Percentiles rank a stretch among this genome's conserved stretches.
Conservation (phyloP, 1,140 invertebrate species). For the Neodiprion pinetum region DNA sequence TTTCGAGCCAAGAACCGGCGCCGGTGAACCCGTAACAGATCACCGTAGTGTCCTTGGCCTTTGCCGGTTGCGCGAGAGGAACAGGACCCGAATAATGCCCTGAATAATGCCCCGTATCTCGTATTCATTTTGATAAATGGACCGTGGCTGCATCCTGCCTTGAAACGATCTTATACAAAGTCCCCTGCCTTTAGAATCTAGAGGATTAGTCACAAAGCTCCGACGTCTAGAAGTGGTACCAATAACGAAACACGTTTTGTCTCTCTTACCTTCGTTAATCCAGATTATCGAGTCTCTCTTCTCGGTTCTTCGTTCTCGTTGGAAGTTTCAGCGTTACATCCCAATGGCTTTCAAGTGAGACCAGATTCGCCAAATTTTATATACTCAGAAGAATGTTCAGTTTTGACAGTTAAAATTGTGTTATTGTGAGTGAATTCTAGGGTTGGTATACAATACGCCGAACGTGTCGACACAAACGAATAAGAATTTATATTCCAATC, state of each 20-base stretch:
- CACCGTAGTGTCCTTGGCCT: constrained; percentile 1
- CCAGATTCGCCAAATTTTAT: too few relatives aligned
- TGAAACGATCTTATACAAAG: constrained; percentile 2
- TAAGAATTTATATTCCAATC: too few relatives aligned
- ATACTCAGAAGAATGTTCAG: too few relatives aligned
- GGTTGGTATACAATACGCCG: too few relatives aligned
- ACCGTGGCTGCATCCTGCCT: neutral
- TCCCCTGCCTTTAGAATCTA: neutral
- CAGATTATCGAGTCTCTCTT: neutral
- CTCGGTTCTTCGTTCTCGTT: neutral
- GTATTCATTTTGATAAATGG: constrained; percentile 7
- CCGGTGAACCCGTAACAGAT: constrained; percentile 4
- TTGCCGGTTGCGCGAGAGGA: neutral
- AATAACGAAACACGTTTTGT: constrained; percentile 3
- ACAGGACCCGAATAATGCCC: neutral
- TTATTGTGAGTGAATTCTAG: too few relatives aligned
- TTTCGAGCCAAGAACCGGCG: neutral
- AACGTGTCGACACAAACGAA: too few relatives aligned
- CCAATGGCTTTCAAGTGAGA: too few relatives aligned
- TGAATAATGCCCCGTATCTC: constrained; percentile 6
- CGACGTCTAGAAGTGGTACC: neutral
- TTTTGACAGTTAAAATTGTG: too few relatives aligned
- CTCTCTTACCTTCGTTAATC: neutral
- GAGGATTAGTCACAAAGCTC: constrained; percentile 4
- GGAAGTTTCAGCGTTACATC: too few relatives aligned